phyloP scores from a whole-genome alignment of 2,888 invertebrate species.

The Cantharis lateralis region DNA sequence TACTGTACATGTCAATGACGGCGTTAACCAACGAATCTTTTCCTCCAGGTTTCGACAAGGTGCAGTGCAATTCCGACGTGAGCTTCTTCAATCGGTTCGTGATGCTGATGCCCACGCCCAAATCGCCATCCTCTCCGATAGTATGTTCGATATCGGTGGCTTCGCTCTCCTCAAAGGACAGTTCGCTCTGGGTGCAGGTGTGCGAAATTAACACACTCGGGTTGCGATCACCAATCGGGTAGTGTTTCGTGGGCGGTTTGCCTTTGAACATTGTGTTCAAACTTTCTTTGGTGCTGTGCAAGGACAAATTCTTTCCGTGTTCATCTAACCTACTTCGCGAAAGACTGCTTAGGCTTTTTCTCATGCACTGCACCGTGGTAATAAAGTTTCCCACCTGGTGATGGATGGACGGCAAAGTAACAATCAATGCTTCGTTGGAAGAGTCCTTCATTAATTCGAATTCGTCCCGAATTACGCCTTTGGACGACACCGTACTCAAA shows the following conservation, averaged over 20 bases:
- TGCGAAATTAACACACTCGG: not conserved
- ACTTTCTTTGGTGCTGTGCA: not conserved
- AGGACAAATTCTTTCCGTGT: not conserved
- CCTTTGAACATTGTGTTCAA: not conserved
- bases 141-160: not conserved
- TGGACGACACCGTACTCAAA: not conserved
- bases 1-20: slow-evolving; percentile 6
- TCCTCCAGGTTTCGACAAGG: slow-evolving; percentile 3
- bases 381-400: not conserved
- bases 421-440: slow-evolving; percentile 30
- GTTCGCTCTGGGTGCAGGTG: not conserved
- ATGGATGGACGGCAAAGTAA: slow-evolving; percentile 7
- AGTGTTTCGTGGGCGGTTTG: not conserved
- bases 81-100: not conserved
- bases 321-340: not conserved
- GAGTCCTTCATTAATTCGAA: slow-evolving; percentile 38
- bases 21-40: not conserved
- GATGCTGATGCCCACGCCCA: not conserved
- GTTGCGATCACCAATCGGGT: not conserved
- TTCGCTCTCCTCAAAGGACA: not conserved
- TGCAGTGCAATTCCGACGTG: slow-evolving; percentile 2
- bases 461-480: slow-evolving; percentile 17
- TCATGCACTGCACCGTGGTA: not conserved
- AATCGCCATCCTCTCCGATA: not conserved
- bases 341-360: not conserved